phyloP scores from a whole-genome alignment of 2,113 vertebrate species.

The Cyprinodon variegatus region DNA sequence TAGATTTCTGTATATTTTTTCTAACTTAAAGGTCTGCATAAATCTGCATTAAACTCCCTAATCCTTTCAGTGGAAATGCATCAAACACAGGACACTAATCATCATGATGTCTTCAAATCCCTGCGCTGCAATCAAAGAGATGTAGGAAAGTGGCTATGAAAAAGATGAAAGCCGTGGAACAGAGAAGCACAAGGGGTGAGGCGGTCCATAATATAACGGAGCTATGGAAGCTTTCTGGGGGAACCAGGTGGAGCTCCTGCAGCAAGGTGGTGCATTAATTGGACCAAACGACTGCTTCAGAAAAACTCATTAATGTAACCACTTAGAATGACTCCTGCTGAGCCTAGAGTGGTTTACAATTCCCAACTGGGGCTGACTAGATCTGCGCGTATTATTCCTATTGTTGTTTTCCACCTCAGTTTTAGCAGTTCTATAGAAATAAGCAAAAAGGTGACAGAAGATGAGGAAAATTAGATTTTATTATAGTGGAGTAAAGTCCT shows the following conservation, averaged over 20 bases:
- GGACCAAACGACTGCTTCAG: constrained; percentile 44
- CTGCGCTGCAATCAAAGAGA: constrained; percentile 42
- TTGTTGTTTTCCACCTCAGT: constrained; percentile 13
- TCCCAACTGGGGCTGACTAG: constrained; percentile 19
- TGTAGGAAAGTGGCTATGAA: constrained; percentile 26
- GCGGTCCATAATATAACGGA: constrained; percentile 32
- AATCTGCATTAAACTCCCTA: constrained; percentile 14
- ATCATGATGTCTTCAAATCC: constrained; percentile 30
- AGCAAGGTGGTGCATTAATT: constrained; percentile 44
- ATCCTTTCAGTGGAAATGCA: constrained; percentile 17
- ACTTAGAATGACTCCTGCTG: constrained; percentile 27
- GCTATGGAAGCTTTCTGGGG: constrained; percentile 20
- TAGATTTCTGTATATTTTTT: not conserved
- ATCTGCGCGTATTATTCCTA: constrained; percentile 19
- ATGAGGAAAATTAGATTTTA: not conserved
- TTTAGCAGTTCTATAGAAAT: not conserved
- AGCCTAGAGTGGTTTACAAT: not conserved
- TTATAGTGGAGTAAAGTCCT: not conserved
- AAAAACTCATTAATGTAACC: constrained; percentile 51
- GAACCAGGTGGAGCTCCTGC: constrained; percentile 29
- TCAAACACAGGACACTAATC: constrained; percentile 46
- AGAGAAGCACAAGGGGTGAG: constrained; percentile 12
- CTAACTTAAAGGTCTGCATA: constrained; percentile 4
- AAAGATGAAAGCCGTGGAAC: constrained; percentile 48
- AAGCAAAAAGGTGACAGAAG: not conserved